Evolutionary conservation across 1,140 invertebrate genomes (phyloP), one percentile per base, ranked within the genome.

Genomic region (Bombus superbus): DNA sequence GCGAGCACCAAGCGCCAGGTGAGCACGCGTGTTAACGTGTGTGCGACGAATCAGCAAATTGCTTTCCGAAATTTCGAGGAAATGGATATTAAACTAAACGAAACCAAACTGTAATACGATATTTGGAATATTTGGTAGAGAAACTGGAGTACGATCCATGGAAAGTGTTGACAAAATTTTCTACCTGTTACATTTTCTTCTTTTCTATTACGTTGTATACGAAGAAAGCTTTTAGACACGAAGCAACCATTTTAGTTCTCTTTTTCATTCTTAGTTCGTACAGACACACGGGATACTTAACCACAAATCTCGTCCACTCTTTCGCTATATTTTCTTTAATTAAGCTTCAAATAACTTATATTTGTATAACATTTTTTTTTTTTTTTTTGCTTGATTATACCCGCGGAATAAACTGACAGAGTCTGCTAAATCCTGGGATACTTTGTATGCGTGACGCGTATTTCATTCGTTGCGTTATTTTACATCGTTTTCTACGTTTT

Each of bases 31-130:
- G 42, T 18, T 28, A 22, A 4, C 13, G 72, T 18, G 44, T 57
- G 73, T 75, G 74, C 25, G 53, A 9, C 53, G 53, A 76, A 76
- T 59, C 13, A 35, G 53, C 53, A 76, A 76, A 59, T 59, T 76
- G 74, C 53, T 76, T 76, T 76, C n/a, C 53, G 53, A 76, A 76
- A 76, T 76, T 76, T 22, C 32, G 11, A 22, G 4, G 25, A 40
- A 38, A 13, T 57, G 32, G 13, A 57, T 57, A 35, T 73, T 44
- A 32, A 32, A 11, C 6, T 42, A 3, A 3, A 53, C 47, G 47
- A 53, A 15, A 18, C 15, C 8, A 8, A 69, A 15, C 10, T 15
- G 28, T 22, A 25, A 22, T 15, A 22, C 15, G 2, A 35, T 68
- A 68, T 38, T 22, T 68, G 32, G 3, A 35, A 35, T 8, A 15